Evolutionary conservation across 1,140 invertebrate species (phyloP), one percentile per base, ranked within the genome.

Genomic region (Drosophila ficusphila): DNA sequence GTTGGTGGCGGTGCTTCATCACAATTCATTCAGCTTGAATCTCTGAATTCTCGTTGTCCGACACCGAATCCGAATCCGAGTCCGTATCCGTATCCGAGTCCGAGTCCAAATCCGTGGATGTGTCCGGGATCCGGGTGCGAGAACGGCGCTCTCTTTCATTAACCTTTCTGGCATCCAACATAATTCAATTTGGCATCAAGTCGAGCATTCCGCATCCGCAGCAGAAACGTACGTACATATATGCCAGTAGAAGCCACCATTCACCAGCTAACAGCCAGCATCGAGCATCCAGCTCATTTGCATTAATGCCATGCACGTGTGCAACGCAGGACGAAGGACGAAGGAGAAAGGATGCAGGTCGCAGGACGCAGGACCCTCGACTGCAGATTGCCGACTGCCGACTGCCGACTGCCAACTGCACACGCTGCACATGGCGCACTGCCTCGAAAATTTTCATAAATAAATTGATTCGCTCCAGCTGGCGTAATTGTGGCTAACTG

Each of bases 131-230:
- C 34, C 16, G 49, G 53, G 19, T 14, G 39, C 31, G 34, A 27
- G 34, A 52, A 47, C 42, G 65, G 34, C 25, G 34, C 77, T 81
- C 79, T 86, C 79, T 76, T 85, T 81, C 81, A 86, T 85, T 85
- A 86, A 86, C 72, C 76, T 73, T 86, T 81, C 70, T 76, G 81
- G 72, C 77, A 81, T 85, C 51, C 82, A 81, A 69, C 72, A 86
- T 86, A 81, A 86, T 85, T 86, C 81, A 85, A 85, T 81, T 85
- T 73, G 72, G 67, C 79, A 71, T 79, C 75, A 82, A 79, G 79
- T 78, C 79, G 62, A 65, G 77, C 60, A 53, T 62, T 72, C 41
- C 68, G 69, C 39, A 52, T 52, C 23, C 54, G 70, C 52, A 58
- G 52, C 21, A 49, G 47, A n/a, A n/a, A n/a, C n/a, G n/a, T n/a